Base-by-base conservation (phyloP, 1,140 invertebrate genomes). In the Copidosoma floridanum region DNA sequence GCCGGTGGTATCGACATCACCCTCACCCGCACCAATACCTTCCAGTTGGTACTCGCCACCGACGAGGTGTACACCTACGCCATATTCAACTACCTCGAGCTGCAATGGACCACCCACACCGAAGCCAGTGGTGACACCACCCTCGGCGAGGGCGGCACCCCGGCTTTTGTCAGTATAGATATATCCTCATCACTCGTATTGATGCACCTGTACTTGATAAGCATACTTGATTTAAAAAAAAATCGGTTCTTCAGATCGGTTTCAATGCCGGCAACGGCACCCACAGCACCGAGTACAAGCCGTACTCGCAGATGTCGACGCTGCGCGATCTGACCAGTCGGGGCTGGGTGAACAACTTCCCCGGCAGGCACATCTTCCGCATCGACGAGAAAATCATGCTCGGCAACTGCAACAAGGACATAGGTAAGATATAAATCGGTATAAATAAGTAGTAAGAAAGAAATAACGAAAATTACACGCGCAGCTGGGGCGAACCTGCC, bases 231-330 rank as follows among this genome's bases (percentile, higher is more conserved):
- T n/a, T n/a, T n/a, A n/a, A n/a, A n/a, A n/a, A n/a, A n/a, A n/a
- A n/a, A n/a, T n/a, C n/a, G n/a, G n/a, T n/a, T n/a, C n/a, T 70
- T 78, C 68, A 93, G 91, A 87, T 97, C 69, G 95, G 95, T 35
- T 98, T 97, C 78, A 97, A 98, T 73, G 94, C 90, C 51, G 95
- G 95, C 55, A 98, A 98, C 71, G 94, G 92, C 14, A 98, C 94
- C 1, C 85, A 89, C 72, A 88, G 88, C 57, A 95, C 89, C 75
- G 92, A 95, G 77, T 96, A 96, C 74, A 85, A 84, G 53, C 94
- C 94, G 0, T 97, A 95, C 77, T 95, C 93, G 43, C 94, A 96
- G 79, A 83, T 85, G 27, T 88, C 92, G 23, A 90, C 93, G 18
- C 83, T 96, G 10, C 82, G 90, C 60, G 91, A 95, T 79, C 80